These are phyloP conservation scores for Epinephelus coioides DNA, from an alignment of 2,797 vertebrate species.

Conservation along the genomic window DNA sequence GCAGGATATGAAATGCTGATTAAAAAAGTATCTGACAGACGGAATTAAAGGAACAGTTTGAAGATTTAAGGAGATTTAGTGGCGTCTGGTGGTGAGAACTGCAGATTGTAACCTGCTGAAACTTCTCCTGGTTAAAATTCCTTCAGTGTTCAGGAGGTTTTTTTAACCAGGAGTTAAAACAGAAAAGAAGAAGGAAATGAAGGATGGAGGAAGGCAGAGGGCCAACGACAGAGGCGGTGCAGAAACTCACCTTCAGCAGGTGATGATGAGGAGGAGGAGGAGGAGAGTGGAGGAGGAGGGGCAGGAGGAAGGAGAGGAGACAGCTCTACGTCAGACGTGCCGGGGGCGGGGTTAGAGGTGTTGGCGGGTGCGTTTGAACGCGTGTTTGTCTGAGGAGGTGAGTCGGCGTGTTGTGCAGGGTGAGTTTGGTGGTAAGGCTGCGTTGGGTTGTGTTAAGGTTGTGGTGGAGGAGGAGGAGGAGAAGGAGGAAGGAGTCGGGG, in stretches of 20 bases:
- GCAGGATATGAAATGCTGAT: no score
- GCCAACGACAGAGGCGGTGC: background rate
- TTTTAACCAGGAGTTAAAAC: no score
- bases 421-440: constrained; percentile 72
- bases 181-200: no score
- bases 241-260: constrained; percentile 92
- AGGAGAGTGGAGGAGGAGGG: constrained; percentile 68
- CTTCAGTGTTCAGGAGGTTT: no score
- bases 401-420: constrained; percentile 59
- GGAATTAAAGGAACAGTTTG: no score
- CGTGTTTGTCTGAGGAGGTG: constrained; percentile 27
- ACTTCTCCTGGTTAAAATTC: no score
- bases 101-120: no score
- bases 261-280: constrained; percentile 84
- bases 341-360: constrained; percentile 57
- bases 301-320: constrained; percentile 88
- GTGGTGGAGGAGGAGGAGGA: constrained; percentile 78
- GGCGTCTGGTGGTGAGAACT: no score
- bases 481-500: constrained; percentile 74
- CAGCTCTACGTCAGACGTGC: constrained; percentile 85
- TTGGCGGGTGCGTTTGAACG: constrained; percentile 42
- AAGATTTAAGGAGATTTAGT: no score
- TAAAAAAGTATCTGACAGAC: no score
- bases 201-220: background rate
- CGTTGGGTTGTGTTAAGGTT: constrained; percentile 78